Conservation (phyloP, 2,113 vertebrate species). For the Prietella phreatophila region DNA sequence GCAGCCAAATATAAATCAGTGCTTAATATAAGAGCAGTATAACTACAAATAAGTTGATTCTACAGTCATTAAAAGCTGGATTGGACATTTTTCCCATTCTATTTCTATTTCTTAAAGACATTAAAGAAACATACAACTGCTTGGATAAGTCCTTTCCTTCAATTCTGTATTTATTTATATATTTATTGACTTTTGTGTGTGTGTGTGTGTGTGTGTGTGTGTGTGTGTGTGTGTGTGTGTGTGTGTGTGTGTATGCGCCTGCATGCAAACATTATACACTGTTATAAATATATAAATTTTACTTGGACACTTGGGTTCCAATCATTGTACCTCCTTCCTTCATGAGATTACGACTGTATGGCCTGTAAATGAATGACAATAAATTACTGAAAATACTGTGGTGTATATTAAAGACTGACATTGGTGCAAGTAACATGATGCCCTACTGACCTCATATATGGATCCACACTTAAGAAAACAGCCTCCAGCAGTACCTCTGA, state of each 20-base stretch:
- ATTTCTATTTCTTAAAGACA: neutral
- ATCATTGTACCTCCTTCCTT: conserved; percentile 77
- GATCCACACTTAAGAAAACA: conserved; percentile 77
- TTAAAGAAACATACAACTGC: neutral
- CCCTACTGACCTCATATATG: conserved; percentile 79
- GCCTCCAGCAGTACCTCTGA: conserved; percentile 78
- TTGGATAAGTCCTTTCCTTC: neutral
- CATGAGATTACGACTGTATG: conserved; percentile 52
- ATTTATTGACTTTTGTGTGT: neutral
- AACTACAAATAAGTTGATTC: neutral
- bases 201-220: neutral
- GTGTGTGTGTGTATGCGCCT: neutral
- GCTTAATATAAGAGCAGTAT: neutral
- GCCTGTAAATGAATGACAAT: conserved; percentile 53
- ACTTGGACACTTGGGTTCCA: conserved; percentile 78
- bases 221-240: neutral
- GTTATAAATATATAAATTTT: conserved; percentile 22
- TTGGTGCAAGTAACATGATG: neutral
- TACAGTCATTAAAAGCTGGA: neutral
- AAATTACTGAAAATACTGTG: neutral
- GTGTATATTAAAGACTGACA: neutral
- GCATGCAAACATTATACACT: neutral
- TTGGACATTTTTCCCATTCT: neutral
- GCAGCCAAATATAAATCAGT: neutral
- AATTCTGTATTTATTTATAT: neutral